These are phyloP conservation scores for Acrossocheilus fasciatus DNA, from an alignment of 2,797 vertebrate genomes.

Conservation along the genomic window DNA sequence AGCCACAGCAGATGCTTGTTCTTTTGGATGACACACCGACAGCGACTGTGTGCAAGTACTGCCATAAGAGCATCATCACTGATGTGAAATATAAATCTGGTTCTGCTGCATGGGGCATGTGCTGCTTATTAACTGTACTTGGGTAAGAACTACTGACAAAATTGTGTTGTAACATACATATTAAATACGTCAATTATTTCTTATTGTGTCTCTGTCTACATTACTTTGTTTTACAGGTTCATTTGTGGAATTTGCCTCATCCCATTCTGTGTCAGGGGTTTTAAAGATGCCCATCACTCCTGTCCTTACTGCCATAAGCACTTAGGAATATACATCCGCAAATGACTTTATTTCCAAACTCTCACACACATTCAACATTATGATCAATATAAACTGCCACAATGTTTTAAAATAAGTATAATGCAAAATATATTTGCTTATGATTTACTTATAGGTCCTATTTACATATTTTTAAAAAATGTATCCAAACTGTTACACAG, in stretches of 20 bases:
- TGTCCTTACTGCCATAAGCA: slow-evolving; percentile 41
- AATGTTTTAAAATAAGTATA: slow-evolving; percentile 15
- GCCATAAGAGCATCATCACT: slow-evolving; percentile 33
- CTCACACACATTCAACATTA: neutral
- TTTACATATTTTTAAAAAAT: neutral
- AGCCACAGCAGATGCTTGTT: neutral
- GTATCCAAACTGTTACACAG: neutral
- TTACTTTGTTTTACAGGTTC: slow-evolving; percentile 37
- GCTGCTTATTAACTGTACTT: slow-evolving; percentile 12
- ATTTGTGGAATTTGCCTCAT: slow-evolving; percentile 49
- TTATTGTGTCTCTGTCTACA: neutral
- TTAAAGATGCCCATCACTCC: slow-evolving; percentile 46
- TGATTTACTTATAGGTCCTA: neutral
- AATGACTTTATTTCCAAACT: neutral
- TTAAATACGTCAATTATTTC: neutral
- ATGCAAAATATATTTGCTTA: neutral
- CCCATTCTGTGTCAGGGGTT: slow-evolving; percentile 38
- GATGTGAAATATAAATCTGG: slow-evolving; percentile 41
- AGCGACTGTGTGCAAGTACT: slow-evolving; percentile 18
- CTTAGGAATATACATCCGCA: slow-evolving; percentile 25
- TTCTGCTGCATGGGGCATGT: slow-evolving; percentile 36
- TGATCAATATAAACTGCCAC: neutral
- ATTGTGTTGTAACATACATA: neutral
- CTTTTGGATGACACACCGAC: slow-evolving; percentile 33
- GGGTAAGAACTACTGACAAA: slow-evolving; percentile 28